phyloP scores from a whole-genome alignment of 2,113 vertebrate genomes.

The Anoplopoma fimbria region DNA sequence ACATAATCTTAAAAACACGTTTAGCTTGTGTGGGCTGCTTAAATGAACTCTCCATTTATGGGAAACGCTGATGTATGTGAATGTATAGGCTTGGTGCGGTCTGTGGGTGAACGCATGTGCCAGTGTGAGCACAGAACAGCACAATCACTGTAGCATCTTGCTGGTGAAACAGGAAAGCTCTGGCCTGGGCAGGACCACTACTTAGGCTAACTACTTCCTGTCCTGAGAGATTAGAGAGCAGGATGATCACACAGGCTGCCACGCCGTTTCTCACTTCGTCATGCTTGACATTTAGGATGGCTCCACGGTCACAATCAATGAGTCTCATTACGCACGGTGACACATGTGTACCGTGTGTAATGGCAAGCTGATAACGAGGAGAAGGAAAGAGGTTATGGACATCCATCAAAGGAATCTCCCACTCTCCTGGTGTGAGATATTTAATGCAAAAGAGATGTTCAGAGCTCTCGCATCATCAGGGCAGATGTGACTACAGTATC shows the following conservation, averaged over 20 bases:
- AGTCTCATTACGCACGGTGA: conserved; percentile 29
- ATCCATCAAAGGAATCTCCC: neutral
- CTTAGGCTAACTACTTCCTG: conserved; percentile 87
- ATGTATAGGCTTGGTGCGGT: neutral
- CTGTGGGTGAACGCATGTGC: neutral
- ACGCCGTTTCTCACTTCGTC: conserved; percentile 54
- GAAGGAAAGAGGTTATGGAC: neutral
- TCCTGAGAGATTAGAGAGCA: conserved; percentile 77
- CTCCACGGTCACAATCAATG: conserved; percentile 42
- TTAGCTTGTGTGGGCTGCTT: neutral
- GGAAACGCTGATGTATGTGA: neutral
- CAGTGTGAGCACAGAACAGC: conserved; percentile 20
- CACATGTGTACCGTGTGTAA: neutral
- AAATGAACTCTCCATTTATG: neutral
- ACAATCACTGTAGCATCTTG: conserved; percentile 80
- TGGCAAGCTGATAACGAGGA: neutral
- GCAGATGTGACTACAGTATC: conserved; percentile 25
- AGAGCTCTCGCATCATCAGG: neutral
- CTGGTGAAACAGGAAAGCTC: conserved; percentile 83
- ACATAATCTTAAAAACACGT: neutral
- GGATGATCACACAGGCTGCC: conserved; percentile 58
- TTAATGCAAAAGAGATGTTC: neutral
- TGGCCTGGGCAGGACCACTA: conserved; percentile 82
- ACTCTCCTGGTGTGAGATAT: conserved; percentile 5
- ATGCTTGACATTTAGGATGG: conserved; percentile 11